These are phyloP conservation scores for Gymnoscelis rufifasciata DNA, from an alignment of 2,888 invertebrate genomes.

Conservation along the genomic window DNA sequence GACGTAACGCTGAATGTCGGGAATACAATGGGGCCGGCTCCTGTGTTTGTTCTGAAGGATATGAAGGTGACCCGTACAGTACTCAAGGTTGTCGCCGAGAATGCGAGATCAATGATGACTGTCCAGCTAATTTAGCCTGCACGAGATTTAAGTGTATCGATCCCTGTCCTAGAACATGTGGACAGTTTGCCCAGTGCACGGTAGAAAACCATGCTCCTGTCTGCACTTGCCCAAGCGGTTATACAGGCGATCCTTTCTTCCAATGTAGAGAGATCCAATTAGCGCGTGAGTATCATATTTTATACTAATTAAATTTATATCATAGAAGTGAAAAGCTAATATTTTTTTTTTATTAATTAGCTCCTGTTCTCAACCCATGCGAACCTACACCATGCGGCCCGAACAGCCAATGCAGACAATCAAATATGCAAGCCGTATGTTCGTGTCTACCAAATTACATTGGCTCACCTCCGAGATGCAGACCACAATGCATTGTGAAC, in stretches of 20 bases:
- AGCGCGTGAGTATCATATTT: slow-evolving; percentile 44
- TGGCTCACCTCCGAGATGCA: slow-evolving; percentile 88
- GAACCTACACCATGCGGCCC: slow-evolving; percentile 92
- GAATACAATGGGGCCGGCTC: slow-evolving; percentile 91
- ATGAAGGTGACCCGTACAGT: slow-evolving; percentile 90
- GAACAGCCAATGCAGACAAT: slow-evolving; percentile 89
- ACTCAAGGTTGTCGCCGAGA: slow-evolving; percentile 84
- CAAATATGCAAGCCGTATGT: slow-evolving; percentile 90
- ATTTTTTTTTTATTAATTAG: slow-evolving; percentile 42
- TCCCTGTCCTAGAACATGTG: slow-evolving; percentile 91
- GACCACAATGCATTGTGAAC: slow-evolving; percentile 92
- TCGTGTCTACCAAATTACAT: slow-evolving; percentile 89
- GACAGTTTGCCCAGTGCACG: slow-evolving; percentile 86
- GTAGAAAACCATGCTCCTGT: slow-evolving; percentile 89
- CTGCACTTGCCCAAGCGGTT: slow-evolving; percentile 86
- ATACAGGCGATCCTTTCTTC: slow-evolving; percentile 90
- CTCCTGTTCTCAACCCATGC: slow-evolving; percentile 82
- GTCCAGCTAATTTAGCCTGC: slow-evolving; percentile 85
- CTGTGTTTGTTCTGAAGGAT: slow-evolving; percentile 88
- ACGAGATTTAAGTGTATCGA: slow-evolving; percentile 90
- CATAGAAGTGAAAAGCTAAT: not conserved
- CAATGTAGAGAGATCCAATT: slow-evolving; percentile 81
- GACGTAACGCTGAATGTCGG: slow-evolving; percentile 90
- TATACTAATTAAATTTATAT: not conserved
- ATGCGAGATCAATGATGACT: slow-evolving; percentile 89